These are phyloP conservation scores for Agrotis exclamationis DNA, from an alignment of 2,888 invertebrate genomes.

Conservation along the genomic window DNA sequence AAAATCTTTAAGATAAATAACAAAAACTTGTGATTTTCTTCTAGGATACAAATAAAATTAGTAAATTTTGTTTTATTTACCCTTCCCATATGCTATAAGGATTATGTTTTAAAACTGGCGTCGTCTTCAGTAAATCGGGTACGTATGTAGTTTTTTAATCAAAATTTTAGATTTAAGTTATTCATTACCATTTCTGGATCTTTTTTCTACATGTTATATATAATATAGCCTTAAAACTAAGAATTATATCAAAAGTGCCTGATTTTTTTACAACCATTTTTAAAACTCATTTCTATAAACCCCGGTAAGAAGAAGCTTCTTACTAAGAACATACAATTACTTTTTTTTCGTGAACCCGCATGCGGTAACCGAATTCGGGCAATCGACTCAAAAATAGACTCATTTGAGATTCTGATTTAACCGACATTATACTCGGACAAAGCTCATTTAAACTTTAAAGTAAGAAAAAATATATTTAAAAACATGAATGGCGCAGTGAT, in stretches of 20 bases:
- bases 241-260: neutral
- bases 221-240: neutral
- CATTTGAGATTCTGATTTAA: neutral
- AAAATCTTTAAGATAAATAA: neutral
- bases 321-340: neutral
- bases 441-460: no score
- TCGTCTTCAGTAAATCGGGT: neutral
- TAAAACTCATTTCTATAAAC: neutral
- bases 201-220: neutral
- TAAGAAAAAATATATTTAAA: no score
- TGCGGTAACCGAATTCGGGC: neutral
- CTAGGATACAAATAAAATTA: neutral
- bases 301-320: neutral
- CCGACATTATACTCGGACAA: neutral
- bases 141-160: slow-evolving; percentile 5
- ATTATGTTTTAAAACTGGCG: neutral
- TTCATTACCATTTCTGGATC: neutral
- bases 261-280: neutral
- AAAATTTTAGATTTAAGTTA: neutral
- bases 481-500: no score
- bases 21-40: neutral
- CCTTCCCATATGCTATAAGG: neutral
- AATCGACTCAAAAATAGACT: neutral
- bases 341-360: neutral
- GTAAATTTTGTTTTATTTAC: neutral